A percentile compares a stretch with the other conserved stretches of the same genome.
Conservation (phyloP, 2,888 invertebrate species). For the Athalia rosae region DNA sequence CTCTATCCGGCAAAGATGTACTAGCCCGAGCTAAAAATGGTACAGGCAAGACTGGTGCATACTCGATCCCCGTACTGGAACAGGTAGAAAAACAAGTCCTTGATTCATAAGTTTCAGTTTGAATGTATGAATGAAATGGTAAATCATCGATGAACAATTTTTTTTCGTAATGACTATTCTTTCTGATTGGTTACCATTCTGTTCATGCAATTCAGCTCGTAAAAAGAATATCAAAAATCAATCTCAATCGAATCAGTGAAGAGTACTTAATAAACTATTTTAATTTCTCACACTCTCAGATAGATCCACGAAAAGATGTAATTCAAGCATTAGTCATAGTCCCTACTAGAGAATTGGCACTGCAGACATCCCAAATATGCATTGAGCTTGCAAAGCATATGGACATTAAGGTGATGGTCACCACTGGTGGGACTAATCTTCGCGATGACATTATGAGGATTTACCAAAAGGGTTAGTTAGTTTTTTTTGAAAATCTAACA, state of each 20-base stretch:
- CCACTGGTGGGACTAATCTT: constrained; percentile 98
- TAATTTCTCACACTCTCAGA: constrained; percentile 64
- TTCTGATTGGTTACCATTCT: too few relatives aligned
- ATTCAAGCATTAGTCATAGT: constrained; percentile 99
- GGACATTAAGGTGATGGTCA: constrained; percentile 98
- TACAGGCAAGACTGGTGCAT: constrained; percentile 99
- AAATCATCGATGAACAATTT: too few relatives aligned
- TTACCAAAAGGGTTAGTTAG: constrained; percentile 91
- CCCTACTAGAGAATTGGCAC: constrained; percentile 98
- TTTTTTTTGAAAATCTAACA: neutral
- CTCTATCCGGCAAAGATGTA: constrained; percentile 97
- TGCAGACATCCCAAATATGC: constrained; percentile 99
- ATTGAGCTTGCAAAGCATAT: constrained; percentile 99
- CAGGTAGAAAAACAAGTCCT: constrained; percentile 75
- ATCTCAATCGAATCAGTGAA: neutral
- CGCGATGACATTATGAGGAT: constrained; percentile 99
- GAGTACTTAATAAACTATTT: constrained; percentile 7
- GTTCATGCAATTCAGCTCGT: too few relatives aligned
- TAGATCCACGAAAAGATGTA: constrained; percentile 90
- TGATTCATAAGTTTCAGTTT: neutral
- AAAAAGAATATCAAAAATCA: neutral
- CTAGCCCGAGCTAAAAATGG: constrained; percentile 99
- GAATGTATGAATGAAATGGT: too few relatives aligned
- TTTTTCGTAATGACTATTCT: too few relatives aligned
- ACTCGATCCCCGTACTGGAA: constrained; percentile 98